Evolutionary conservation across 1,140 invertebrate species (phyloP).

Genomic region (Monomorium pharaonis): DNA sequence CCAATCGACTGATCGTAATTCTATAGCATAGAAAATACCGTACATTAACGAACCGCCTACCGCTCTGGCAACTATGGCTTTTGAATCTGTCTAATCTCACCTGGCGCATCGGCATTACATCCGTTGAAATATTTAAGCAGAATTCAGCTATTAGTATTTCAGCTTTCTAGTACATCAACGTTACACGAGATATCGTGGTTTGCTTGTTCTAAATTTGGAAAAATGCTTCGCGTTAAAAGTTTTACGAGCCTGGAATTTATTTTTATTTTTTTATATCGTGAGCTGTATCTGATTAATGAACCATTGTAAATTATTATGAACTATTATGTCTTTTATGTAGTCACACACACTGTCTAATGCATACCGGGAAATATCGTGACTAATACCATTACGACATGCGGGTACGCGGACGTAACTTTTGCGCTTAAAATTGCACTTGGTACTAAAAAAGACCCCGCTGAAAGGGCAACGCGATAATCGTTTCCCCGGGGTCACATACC

Average conservation of each 20-base stretch:
- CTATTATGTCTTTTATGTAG: neutral
- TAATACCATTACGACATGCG: neutral
- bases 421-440: neutral
- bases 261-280: neutral
- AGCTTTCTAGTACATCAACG: neutral
- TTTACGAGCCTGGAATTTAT: neutral
- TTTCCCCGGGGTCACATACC: constrained; percentile 7
- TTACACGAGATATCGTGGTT: neutral
- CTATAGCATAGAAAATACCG: constrained; percentile 20
- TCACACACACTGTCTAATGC: neutral
- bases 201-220: neutral
- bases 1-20: constrained; percentile 53
- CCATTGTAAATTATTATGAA: neutral
- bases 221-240: neutral
- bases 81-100: constrained; percentile 46
- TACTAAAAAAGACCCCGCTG: constrained; percentile 11
- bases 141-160: neutral
- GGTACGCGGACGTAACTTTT: neutral
- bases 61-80: neutral
- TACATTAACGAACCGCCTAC: constrained; percentile 37
- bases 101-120: neutral
- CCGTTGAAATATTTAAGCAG: neutral
- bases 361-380: neutral
- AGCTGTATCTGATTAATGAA: neutral
- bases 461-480: constrained; percentile 14